These are phyloP conservation scores for Triplophysa rosa DNA, from an alignment of 2,113 vertebrate genomes.

Conservation along the genomic window DNA sequence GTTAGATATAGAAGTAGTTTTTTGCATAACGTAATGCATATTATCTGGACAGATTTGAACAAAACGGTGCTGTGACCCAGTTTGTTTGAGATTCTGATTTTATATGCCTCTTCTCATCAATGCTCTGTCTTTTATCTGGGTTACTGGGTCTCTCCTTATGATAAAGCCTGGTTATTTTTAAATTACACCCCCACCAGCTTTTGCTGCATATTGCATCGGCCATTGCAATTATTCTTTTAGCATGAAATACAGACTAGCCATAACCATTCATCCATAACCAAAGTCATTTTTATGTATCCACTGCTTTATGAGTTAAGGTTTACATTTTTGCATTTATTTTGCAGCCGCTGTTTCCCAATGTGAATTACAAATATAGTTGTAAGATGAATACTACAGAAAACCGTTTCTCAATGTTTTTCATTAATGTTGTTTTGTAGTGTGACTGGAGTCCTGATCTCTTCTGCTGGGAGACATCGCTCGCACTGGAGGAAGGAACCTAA, in stretches of 20 bases:
- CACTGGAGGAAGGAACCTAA: constrained; percentile 54
- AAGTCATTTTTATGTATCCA: background rate
- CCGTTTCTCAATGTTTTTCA: background rate
- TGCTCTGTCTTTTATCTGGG: constrained; percentile 3
- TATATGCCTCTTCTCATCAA: background rate
- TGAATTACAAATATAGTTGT: no score
- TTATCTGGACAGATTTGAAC: background rate
- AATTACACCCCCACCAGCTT: background rate
- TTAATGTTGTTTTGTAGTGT: constrained; percentile 49
- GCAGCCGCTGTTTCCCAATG: no score
- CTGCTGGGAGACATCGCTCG: constrained; percentile 51
- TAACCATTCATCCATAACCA: background rate
- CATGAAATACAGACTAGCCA: constrained; percentile 6
- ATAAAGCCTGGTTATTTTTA: constrained; percentile 21
- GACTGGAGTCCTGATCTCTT: constrained; percentile 48
- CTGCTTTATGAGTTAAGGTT: no score
- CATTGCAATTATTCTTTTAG: background rate
- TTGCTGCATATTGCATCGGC: background rate
- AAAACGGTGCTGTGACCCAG: constrained; percentile 12
- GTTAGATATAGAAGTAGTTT: no score
- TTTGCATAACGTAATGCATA: no score
- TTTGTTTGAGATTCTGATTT: background rate
- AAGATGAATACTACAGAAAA: background rate
- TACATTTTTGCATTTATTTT: no score
- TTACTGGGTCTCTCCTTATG: constrained; percentile 14